A percentile compares a stretch with the other conserved stretches of the same genome.
phyloP scores from a whole-genome alignment of 2,113 vertebrate species.

The Strix uralensis region DNA sequence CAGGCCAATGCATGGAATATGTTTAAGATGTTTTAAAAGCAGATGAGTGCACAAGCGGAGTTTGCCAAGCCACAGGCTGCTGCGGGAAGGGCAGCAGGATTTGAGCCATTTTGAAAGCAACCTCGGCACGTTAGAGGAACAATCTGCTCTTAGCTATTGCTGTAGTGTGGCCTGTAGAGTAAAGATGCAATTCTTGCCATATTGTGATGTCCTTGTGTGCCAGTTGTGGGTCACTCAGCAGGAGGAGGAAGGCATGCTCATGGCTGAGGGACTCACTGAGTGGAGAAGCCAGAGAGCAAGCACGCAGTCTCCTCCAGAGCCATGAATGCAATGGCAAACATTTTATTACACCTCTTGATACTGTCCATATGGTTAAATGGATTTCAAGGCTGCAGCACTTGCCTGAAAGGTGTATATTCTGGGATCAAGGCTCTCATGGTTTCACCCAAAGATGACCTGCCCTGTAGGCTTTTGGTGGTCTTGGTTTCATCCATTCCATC shows the following conservation, averaged over 20 bases:
- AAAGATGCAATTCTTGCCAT: not conserved
- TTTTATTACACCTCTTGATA: not conserved
- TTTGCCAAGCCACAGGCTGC: not conserved
- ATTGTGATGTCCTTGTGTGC: not conserved
- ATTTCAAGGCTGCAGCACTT: not conserved
- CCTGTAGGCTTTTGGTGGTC: not conserved
- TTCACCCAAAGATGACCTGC: not conserved
- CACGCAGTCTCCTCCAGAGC: not conserved
- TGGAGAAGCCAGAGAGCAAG: not conserved
- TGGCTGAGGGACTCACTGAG: not conserved
- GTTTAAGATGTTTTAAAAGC: not conserved
- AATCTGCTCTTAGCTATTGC: not conserved
- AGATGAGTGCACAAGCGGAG: not conserved
- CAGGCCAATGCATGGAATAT: not conserved
- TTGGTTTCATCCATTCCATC: not conserved
- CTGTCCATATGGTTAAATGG: not conserved
- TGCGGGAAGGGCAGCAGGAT: not conserved
- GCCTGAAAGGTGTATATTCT: not conserved
- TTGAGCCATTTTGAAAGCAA: not conserved
- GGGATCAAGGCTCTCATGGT: not conserved
- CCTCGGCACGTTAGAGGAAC: not conserved
- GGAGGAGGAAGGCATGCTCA: not conserved
- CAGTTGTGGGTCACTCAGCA: accelerated
- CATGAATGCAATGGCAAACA: not conserved
- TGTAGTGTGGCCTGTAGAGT: not conserved